Base-by-base conservation (phyloP, 2,888 invertebrate species). In the Nasonovia ribisnigri region DNA sequence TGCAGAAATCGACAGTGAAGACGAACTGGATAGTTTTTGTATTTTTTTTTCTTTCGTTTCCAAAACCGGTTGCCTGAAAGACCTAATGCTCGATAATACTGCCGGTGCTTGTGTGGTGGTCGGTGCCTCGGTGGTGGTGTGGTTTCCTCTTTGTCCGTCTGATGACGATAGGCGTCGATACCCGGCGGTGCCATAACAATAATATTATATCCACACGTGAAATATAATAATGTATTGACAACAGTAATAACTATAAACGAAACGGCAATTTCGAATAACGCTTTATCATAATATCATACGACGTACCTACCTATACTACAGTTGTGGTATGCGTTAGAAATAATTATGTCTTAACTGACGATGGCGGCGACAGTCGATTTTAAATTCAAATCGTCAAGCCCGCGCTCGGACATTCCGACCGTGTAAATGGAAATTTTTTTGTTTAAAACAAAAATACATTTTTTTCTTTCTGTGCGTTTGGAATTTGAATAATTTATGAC, bases 1-100 rank as follows among this genome's bases (percentile, higher is more conserved):
- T 88, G 88, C 92, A 89, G 92, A 93, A 93, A 93, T 54, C 92
- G 92, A 89, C 92, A 88, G 92, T 57, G 67, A 88, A 67, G 88
- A 93, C 92, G 46, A 89, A 93, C 57, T 57, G 84, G 77, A 88
- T 88, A 88, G 92, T 77, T 43, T 67, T 48, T 26, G 60, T 46
- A 90, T 77, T 91, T 54, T 91, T 54, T 48, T 77, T 77, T 77
- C 48, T 67, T 60, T 67, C 29, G 51, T 88, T 51, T 77, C 57
- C 43, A 57, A 88, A 93, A 93, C 89, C 92, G 92, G 92, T 93
- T 84, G 46, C 48, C 84, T 51, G 92, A 57, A 89, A 84, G 57
- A 89, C 43, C 77, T 46, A 51, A 87, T 54, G 57, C 57, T 86
- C 46, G 57, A 89, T 87, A n/a, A n/a, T 48, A 87, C 20, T 26